Conservation (phyloP, 2,797 vertebrate genomes). For the Erithacus rubecula region DNA sequence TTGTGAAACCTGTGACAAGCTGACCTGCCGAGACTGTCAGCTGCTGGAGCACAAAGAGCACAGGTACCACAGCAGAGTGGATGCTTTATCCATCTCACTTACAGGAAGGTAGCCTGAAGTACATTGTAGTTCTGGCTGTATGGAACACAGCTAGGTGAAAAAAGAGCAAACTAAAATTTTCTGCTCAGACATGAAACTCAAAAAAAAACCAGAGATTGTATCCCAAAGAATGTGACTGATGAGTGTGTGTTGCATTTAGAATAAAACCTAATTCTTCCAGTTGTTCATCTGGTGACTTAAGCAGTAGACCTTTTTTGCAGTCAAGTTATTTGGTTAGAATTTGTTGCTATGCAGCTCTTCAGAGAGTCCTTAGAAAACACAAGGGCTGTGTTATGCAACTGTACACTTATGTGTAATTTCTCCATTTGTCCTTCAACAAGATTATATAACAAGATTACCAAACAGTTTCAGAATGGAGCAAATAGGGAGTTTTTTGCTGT, state of each 20-base stretch:
- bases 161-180: background rate
- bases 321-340: background rate
- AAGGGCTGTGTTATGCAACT: constrained; percentile 21
- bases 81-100: background rate
- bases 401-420: background rate
- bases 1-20: constrained; percentile 96
- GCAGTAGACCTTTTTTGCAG: background rate
- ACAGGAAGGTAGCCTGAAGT: background rate
- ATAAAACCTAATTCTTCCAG: background rate
- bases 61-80: constrained; percentile 78
- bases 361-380: background rate
- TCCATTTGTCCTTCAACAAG: constrained; percentile 29
- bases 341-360: constrained; percentile 9
- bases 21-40: constrained; percentile 97
- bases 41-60: constrained; percentile 97
- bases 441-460: constrained; percentile 3
- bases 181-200: background rate
- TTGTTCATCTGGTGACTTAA: background rate
- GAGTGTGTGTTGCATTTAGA: background rate
- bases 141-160: background rate
- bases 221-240: background rate
- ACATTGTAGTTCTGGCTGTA: background rate
- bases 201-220: background rate
- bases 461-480: background rate
- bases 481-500: background rate